A percentile compares a stretch with the other conserved stretches of the same genome.
Conservation (phyloP, 2,113 vertebrate species). For the Heteronetta atricapilla region DNA sequence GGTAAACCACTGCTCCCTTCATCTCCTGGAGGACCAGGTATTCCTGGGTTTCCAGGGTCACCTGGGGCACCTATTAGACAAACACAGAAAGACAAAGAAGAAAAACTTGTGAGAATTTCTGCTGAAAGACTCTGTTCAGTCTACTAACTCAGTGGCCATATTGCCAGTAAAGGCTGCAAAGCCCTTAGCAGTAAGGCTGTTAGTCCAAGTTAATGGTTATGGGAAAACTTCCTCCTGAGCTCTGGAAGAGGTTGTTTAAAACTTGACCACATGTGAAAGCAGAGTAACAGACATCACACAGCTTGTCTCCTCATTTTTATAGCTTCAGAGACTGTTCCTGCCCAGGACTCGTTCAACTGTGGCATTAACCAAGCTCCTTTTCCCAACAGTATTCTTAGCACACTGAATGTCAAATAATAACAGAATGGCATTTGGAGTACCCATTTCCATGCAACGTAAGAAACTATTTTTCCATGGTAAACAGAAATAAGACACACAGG, state of each 20-base stretch:
- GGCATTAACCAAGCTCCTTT: not conserved
- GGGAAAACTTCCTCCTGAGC: not conserved
- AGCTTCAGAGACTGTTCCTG: not conserved
- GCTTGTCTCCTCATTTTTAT: not conserved
- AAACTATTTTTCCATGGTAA: not conserved
- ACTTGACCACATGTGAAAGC: not conserved
- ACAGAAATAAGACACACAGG: not conserved
- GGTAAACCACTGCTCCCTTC: constrained; percentile 76
- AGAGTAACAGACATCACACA: not conserved
- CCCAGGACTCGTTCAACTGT: not conserved
- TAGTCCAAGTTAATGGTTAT: not conserved
- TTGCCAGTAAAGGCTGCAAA: not conserved
- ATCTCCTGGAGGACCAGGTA: constrained; percentile 81
- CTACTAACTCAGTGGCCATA: not conserved
- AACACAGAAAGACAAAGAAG: not conserved
- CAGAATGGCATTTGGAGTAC: not conserved
- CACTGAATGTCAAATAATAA: not conserved
- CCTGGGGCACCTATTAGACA: constrained; percentile 79
- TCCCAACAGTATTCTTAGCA: not conserved
- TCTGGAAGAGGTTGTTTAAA: not conserved
- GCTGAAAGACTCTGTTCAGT: not conserved
- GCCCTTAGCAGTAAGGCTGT: not conserved
- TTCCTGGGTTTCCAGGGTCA: constrained; percentile 78
- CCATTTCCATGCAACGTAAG: not conserved
- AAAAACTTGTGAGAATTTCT: not conserved